Conservation (phyloP, 2,113 vertebrate species). For the Sceloporus undulatus region DNA sequence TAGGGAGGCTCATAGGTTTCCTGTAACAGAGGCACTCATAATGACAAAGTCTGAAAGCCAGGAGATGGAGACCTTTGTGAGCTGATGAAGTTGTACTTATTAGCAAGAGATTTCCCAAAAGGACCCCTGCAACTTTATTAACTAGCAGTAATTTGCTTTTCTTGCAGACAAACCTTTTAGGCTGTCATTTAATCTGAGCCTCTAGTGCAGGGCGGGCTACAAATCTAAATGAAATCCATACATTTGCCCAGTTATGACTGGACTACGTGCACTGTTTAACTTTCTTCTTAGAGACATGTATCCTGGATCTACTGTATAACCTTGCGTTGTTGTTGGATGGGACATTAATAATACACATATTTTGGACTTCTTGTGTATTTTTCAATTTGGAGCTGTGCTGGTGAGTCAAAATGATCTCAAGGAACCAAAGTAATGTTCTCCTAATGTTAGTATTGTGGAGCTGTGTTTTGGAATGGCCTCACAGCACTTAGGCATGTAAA, state of each 20-base stretch:
- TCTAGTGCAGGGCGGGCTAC: not conserved
- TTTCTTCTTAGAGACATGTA: not conserved
- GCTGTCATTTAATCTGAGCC: too few relatives aligned
- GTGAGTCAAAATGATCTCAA: not conserved
- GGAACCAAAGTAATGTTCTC: not conserved
- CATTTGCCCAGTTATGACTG: not conserved
- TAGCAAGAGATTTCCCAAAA: not conserved
- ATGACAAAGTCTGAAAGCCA: not conserved
- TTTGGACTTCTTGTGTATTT: not conserved
- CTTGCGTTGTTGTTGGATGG: too few relatives aligned
- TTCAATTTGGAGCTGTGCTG: not conserved
- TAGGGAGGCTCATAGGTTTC: not conserved
- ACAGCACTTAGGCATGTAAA: not conserved
- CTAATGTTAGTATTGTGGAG: not conserved
- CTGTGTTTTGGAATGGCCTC: not conserved
- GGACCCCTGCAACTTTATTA: slow-evolving; percentile 7
- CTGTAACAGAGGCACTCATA: not conserved
- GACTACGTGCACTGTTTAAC: not conserved
- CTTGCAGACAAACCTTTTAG: not conserved
- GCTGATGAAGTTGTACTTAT: fast-evolving
- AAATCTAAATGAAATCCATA: not conserved
- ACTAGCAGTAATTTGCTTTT: slow-evolving; percentile 1
- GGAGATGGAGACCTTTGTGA: not conserved
- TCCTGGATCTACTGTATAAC: not conserved
- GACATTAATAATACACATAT: not conserved